phyloP scores from a whole-genome alignment of 2,888 invertebrate genomes.

The Geophilus truncorum region DNA sequence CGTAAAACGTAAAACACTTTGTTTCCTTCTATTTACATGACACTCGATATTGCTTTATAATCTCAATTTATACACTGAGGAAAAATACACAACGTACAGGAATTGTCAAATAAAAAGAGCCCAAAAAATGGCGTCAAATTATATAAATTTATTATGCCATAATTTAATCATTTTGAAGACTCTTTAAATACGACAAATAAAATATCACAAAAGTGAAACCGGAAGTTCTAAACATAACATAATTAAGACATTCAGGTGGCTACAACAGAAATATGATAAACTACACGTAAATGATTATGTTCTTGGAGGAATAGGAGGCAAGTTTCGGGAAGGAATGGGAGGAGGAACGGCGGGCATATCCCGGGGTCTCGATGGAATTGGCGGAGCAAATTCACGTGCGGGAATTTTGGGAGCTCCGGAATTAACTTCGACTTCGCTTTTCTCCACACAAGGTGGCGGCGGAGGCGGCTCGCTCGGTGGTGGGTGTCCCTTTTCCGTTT shows the following conservation, averaged over 20 bases:
- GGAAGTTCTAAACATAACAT: too few species aligned
- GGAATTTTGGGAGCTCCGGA: conserved; percentile 25
- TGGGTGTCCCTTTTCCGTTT: not conserved
- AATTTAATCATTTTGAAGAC: too few species aligned
- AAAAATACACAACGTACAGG: too few species aligned
- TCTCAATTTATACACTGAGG: too few species aligned
- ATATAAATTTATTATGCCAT: too few species aligned
- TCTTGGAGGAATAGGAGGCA: conserved; percentile 58
- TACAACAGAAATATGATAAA: not conserved
- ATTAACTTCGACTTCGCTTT: not conserved
- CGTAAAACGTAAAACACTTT: too few species aligned
- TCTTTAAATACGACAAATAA: too few species aligned
- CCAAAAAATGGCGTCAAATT: too few species aligned
- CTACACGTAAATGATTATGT: conserved; percentile 44
- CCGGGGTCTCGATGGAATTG: conserved; percentile 30
- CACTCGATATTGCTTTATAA: too few species aligned
- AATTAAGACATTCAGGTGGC: not conserved
- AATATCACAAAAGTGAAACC: too few species aligned
- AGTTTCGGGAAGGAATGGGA: conserved; percentile 42
- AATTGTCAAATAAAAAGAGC: too few species aligned
- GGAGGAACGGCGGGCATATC: conserved; percentile 32
- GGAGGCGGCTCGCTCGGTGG: conserved; percentile 38
- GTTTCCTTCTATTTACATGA: too few species aligned
- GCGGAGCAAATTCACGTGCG: conserved; percentile 31
- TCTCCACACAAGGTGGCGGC: conserved; percentile 32